These are phyloP conservation scores for Cetoscarus ocellatus DNA, from an alignment of 2,797 vertebrate species.

Conservation along the genomic window DNA sequence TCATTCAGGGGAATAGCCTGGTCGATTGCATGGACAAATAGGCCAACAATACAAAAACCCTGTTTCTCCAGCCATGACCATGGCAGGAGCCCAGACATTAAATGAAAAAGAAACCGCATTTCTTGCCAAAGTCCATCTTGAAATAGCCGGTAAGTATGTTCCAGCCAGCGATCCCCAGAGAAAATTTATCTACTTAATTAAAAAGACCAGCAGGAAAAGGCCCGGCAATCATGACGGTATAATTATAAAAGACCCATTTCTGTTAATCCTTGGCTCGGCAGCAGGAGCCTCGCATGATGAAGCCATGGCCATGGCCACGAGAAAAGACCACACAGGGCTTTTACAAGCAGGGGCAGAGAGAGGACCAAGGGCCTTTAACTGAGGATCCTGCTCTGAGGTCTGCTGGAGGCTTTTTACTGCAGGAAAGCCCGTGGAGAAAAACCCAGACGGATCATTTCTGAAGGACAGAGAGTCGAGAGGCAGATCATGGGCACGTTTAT, in stretches of 20 bases:
- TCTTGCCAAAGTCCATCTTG: conserved; percentile 64
- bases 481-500: conserved; percentile 37
- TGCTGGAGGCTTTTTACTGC: conserved; percentile 47
- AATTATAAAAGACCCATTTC: conserved; percentile 86
- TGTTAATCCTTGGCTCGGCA: conserved; percentile 80
- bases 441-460: conserved; percentile 50
- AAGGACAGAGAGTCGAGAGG: conserved; percentile 57
- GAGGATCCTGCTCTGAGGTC: conserved; percentile 45
- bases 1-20: no score
- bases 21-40: no score
- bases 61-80: no score
- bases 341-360: conserved; percentile 58
- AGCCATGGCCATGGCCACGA: conserved; percentile 64
- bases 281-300: conserved; percentile 64
- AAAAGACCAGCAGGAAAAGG: conserved; percentile 87
- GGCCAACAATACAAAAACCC: no score
- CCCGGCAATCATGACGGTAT: conserved; percentile 84
- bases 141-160: conserved; percentile 84
- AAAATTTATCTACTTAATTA: conserved; percentile 87
- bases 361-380: conserved; percentile 47
- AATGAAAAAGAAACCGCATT: conserved; percentile 42
- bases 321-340: conserved; percentile 74
- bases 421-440: conserved; percentile 23
- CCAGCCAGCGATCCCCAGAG: conserved; percentile 77
- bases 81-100: neutral